Base-by-base conservation (phyloP, 2,888 invertebrate genomes). In the Oligia strigilis region DNA sequence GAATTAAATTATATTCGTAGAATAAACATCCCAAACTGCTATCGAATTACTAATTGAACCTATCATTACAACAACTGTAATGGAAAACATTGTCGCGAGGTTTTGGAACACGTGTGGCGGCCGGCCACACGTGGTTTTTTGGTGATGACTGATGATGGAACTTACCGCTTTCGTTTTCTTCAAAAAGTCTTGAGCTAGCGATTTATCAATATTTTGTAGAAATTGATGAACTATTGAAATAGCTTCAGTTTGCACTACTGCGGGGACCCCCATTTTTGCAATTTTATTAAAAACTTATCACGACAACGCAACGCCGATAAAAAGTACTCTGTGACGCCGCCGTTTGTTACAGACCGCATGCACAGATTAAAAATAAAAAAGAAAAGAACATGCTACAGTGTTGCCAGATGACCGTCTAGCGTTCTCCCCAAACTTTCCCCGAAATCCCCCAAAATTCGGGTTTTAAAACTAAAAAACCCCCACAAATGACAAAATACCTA, bases 131-230 rank as follows among this genome's bases (percentile, higher is more conserved):
- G 96, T 96, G 96, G 95, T 95, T 86, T 88, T 85, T 89, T 83
- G 69, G 79, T 83, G 82, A 87, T 76, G 69, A 78, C 69, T 70
- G 74, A 72, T 77, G 65, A 78, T 73, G 65, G 75, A 74, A 97
- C 98, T 98, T 97, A 98, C 98, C 96, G 98, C 98, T 93, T 98
- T 98, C 1, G 98, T 97, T 95, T 98, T 98, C 90, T 98, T 97
- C 91, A 98, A 97, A 92, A 98, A 98, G 73, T 98, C 97, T 90
- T 97, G 97, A 0, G 98, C 98, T 55, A 98, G 91, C 11, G 97
- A 95, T 93, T 98, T 98, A 91, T 98, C 98, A 86, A 97, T 97
- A 87, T 97, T 97, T 80, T 95, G 93, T 80, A 98, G 94, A 96
- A 97, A 98, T 86, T 98, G 98, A 86, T 98, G 97, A 80, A 98